Percentiles rank a stretch among this genome's conserved stretches.
These are phyloP conservation scores for Eugnorisma glareosa DNA, from an alignment of 2,888 invertebrate species.

Conservation along the genomic window DNA sequence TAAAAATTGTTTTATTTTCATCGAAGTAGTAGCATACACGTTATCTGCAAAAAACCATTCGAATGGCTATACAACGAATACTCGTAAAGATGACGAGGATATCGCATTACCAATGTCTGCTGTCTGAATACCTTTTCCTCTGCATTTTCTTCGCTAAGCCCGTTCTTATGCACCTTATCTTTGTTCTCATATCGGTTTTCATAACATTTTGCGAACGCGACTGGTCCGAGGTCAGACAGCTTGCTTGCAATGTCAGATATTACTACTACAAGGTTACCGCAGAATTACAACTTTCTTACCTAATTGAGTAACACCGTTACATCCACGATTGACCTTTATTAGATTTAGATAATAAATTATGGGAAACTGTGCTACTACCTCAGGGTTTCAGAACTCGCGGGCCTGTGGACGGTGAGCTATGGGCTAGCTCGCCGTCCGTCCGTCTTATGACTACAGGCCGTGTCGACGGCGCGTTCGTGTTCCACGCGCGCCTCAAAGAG, in stretches of 20 bases:
- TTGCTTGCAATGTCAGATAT: slow-evolving; percentile 21
- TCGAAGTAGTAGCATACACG: background rate
- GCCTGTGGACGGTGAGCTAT: too few species aligned
- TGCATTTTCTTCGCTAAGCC: slow-evolving; percentile 19
- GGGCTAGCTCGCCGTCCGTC: too few species aligned
- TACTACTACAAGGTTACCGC: slow-evolving; percentile 11
- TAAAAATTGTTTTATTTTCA: background rate
- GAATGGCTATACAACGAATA: background rate
- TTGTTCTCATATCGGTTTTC: slow-evolving; percentile 33
- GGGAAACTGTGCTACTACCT: background rate
- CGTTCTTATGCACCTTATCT: slow-evolving; percentile 24
- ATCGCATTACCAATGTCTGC: background rate
- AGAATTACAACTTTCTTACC: slow-evolving; percentile 6
- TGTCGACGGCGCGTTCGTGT: too few species aligned
- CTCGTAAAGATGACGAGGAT: background rate
- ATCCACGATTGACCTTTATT: slow-evolving; percentile 7
- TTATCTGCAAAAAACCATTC: background rate
- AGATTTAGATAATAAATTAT: background rate
- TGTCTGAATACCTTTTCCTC: background rate
- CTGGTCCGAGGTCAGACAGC: slow-evolving; percentile 19
- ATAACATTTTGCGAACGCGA: slow-evolving; percentile 38
- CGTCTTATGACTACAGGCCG: too few species aligned
- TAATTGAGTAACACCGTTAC: slow-evolving; percentile 12
- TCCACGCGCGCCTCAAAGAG: too few species aligned
- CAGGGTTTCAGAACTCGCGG: background rate